phyloP scores from a whole-genome alignment of 2,113 vertebrate genomes.

The Phoxinus phoxinus region DNA sequence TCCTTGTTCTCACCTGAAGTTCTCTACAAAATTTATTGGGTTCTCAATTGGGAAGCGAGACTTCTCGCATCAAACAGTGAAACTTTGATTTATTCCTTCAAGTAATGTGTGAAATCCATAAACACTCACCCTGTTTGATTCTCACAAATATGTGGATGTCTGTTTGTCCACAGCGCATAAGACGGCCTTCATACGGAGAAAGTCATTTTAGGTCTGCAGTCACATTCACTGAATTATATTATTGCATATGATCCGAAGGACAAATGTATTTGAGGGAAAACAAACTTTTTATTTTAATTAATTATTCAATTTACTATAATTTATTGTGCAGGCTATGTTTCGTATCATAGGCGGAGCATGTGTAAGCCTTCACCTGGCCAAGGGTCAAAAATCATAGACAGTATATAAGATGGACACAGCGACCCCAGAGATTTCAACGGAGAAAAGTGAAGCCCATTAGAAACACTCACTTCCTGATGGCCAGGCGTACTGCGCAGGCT shows the following conservation, averaged over 20 bases:
- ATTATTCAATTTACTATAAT: not conserved
- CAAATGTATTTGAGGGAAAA: not conserved
- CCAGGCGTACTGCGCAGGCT: too few species aligned
- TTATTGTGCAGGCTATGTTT: not conserved
- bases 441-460: too few species aligned
- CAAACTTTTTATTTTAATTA: not conserved
- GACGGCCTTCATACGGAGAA: not conserved
- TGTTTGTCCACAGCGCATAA: not conserved
- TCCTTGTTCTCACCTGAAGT: not conserved
- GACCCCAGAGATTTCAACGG: too few species aligned
- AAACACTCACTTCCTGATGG: too few species aligned
- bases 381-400: too few species aligned
- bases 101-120: slow-evolving; percentile 71
- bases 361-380: too few species aligned
- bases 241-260: not conserved
- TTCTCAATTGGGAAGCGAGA: slow-evolving; percentile 60
- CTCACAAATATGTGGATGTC: slow-evolving; percentile 60
- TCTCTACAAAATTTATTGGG: not conserved
- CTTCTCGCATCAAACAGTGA: slow-evolving; percentile 64
- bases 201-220: not conserved
- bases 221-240: not conserved
- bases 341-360: too few species aligned
- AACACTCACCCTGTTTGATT: slow-evolving; percentile 69
- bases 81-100: slow-evolving; percentile 69
- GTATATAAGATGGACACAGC: too few species aligned